phyloP scores from a whole-genome alignment of 2,888 invertebrate genomes.

The Xylophagus ater region DNA sequence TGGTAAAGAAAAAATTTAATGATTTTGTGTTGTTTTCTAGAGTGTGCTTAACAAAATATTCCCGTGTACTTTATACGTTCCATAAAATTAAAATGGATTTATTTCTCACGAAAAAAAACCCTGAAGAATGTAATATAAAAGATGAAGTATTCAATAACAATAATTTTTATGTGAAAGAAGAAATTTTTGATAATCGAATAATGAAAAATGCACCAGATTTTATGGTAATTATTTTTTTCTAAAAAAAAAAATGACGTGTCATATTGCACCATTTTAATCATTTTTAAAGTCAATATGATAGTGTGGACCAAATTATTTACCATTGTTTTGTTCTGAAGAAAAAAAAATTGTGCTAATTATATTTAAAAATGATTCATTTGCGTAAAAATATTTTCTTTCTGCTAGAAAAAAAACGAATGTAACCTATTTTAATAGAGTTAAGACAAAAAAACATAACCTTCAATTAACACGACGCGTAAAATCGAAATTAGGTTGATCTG shows the following conservation, averaged over 20 bases:
- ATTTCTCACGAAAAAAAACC: slow-evolving; percentile 7
- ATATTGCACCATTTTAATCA: not conserved
- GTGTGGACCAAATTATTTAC: not conserved
- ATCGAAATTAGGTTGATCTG: too few relatives aligned
- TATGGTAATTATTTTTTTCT: slow-evolving; percentile 15
- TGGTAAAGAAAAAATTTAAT: slow-evolving; percentile 8
- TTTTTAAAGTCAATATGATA: not conserved
- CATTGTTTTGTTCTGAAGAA: not conserved
- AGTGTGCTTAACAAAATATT: not conserved
- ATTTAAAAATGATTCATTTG: not conserved
- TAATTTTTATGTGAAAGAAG: slow-evolving; percentile 13
- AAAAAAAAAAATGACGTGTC: slow-evolving; percentile 3
- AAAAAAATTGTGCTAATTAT: not conserved
- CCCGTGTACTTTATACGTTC: slow-evolving; percentile 4
- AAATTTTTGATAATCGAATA: slow-evolving; percentile 12
- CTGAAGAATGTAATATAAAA: slow-evolving; percentile 12
- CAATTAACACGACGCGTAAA: too few relatives aligned
- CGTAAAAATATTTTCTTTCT: not conserved
- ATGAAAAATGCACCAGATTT: slow-evolving; percentile 14
- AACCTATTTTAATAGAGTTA: too few relatives aligned
- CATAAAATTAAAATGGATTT: slow-evolving; percentile 12
- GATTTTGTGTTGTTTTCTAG: slow-evolving; percentile 6
- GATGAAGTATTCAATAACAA: slow-evolving; percentile 13
- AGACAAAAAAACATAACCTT: too few relatives aligned
- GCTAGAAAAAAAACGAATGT: too few relatives aligned